Conservation (phyloP, 2,113 vertebrate species). For the Clarias macrocephalus region DNA sequence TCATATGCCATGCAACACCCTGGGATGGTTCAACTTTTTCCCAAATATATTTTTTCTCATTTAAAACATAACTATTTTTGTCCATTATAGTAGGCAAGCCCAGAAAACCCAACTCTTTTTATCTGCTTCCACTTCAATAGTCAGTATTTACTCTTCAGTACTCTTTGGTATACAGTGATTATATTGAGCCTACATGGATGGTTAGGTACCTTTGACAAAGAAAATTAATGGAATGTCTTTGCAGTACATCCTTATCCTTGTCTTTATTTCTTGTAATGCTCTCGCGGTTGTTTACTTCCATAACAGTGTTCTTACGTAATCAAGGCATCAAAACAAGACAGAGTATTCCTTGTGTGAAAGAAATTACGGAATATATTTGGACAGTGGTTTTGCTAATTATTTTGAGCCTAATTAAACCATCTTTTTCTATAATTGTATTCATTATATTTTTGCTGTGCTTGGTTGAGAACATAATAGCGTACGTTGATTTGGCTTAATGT, state of each 20-base stretch:
- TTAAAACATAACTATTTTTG: not conserved
- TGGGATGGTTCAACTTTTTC: not conserved
- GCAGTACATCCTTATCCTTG: constrained; percentile 17
- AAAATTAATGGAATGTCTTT: constrained; percentile 18
- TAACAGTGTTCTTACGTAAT: constrained; percentile 9
- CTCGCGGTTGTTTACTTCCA: not conserved
- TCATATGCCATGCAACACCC: not conserved
- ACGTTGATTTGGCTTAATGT: constrained; percentile 9
- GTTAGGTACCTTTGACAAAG: constrained; percentile 25
- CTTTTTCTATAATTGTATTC: constrained; percentile 46
- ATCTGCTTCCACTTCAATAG: constrained; percentile 25
- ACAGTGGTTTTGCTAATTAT: constrained; percentile 1
- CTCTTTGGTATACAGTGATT: constrained; percentile 21
- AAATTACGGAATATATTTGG: constrained; percentile 16
- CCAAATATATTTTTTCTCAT: not conserved
- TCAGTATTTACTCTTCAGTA: constrained; percentile 17
- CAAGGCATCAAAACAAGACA: constrained; percentile 18
- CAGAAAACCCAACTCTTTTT: constrained; percentile 37
- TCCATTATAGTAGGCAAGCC: too few relatives aligned
- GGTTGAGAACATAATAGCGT: constrained; percentile 37
- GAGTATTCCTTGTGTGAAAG: not conserved
- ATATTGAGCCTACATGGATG: not conserved
- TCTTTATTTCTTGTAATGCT: not conserved
- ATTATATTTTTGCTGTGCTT: constrained; percentile 42
- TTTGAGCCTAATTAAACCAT: constrained; percentile 23